phyloP scores from a whole-genome alignment of 2,113 vertebrate genomes.

The Scatophagus argus region DNA sequence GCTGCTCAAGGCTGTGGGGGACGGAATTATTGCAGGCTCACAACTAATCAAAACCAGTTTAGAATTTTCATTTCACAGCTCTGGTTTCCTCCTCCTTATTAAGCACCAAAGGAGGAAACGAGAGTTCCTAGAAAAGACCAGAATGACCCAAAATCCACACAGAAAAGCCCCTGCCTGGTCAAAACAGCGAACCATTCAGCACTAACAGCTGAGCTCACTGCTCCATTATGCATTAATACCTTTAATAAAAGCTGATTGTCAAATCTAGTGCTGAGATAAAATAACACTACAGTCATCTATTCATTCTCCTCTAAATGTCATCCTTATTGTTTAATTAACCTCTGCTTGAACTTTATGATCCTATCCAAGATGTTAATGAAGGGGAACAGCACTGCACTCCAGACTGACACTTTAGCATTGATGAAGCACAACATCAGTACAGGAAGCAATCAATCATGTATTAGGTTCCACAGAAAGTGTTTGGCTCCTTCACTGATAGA shows the following conservation, averaged over 20 bases:
- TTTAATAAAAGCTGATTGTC: constrained; percentile 30
- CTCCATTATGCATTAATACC: constrained; percentile 10
- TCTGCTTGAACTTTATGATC: constrained; percentile 47
- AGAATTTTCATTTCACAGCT: not conserved
- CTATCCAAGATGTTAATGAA: constrained; percentile 43
- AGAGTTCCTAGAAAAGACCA: not conserved
- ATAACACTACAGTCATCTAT: constrained; percentile 8
- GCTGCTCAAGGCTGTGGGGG: not conserved
- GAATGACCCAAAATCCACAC: not conserved
- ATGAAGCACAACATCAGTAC: constrained; percentile 26
- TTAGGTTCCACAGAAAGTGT: constrained; percentile 24
- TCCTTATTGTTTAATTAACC: constrained; percentile 73
- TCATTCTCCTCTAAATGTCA: constrained; percentile 72
- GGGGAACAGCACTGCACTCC: not conserved
- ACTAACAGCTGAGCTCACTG: not conserved
- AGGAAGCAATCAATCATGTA: constrained; percentile 5
- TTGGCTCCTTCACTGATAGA: constrained; percentile 13
- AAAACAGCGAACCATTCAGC: not conserved
- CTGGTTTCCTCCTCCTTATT: no score
- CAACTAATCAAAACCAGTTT: not conserved
- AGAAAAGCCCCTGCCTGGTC: not conserved
- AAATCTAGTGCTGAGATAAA: constrained; percentile 28
- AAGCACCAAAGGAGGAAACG: no score
- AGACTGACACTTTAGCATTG: not conserved
- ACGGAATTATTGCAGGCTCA: not conserved